Evolutionary conservation across 1,140 invertebrate genomes (phyloP).

Genomic region (Teleogryllus occipitalis): DNA sequence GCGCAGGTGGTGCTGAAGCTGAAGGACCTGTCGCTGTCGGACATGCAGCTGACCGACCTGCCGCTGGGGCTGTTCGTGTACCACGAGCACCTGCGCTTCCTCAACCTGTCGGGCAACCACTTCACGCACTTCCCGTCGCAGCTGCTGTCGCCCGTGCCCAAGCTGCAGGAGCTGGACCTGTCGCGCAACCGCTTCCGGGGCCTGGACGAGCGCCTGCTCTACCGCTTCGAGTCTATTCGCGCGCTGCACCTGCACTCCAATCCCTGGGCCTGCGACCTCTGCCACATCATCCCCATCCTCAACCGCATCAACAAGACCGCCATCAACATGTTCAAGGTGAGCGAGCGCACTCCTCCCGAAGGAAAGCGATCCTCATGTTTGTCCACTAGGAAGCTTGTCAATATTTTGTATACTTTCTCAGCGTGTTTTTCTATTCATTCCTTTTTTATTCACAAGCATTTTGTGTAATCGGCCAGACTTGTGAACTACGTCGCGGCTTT

Average conservation of each 20-base stretch:
- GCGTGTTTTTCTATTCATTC: too few species aligned
- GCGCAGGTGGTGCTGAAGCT: conserved; percentile 48
- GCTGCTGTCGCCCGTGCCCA: conserved; percentile 44
- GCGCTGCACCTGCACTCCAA: conserved; percentile 49
- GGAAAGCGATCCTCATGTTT: too few species aligned
- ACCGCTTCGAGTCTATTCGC: conserved; percentile 39
- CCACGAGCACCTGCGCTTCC: conserved; percentile 41
- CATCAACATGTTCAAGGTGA: neutral
- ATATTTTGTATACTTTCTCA: too few species aligned
- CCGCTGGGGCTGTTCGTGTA: conserved; percentile 44
- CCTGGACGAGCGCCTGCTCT: conserved; percentile 45
- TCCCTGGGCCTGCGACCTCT: conserved; percentile 59
- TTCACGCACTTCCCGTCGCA: conserved; percentile 45
- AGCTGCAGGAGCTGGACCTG: conserved; percentile 49
- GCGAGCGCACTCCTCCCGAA: too few species aligned
- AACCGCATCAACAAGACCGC: conserved; percentile 37
- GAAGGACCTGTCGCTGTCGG: conserved; percentile 46
- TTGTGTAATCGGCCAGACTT: too few species aligned
- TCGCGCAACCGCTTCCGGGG: conserved; percentile 52
- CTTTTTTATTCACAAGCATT: too few species aligned
- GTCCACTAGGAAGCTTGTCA: too few species aligned
- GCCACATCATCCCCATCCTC: conserved; percentile 48
- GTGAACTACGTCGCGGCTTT: too few species aligned
- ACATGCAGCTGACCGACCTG: conserved; percentile 40
- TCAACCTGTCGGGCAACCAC: conserved; percentile 48